Evolutionary conservation across 2,888 invertebrate genomes (phyloP), one percentile per base, ranked within the genome.

Genomic region (Actias luna): DNA sequence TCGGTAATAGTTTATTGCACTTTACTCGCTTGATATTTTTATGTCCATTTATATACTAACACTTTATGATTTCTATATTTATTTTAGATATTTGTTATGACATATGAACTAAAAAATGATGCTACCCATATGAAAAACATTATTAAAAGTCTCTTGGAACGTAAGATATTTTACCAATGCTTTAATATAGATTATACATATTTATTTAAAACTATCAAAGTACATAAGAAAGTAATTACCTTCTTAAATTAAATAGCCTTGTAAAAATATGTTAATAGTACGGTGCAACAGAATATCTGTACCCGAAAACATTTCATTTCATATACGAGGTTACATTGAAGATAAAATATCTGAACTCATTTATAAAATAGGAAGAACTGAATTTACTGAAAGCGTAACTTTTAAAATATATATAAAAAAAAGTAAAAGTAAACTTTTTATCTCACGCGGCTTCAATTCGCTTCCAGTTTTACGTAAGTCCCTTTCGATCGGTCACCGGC

Each of bases 401-500:
- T 75, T n/a, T n/a, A n/a, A n/a, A n/a, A n/a, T n/a, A n/a, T n/a
- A n/a, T n/a, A 68, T 85, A 86, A 86, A 87, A 89, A 87, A 86
- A 88, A 89, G 88, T 86, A 86, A 88, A 88, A 89, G 88, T 84
- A 64, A 68, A 63, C 69, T 78, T 78, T 79, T 80, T 79, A 76
- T 77, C 75, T 74, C 65, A 64, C 64, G 61, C 73, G 71, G 78
- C 78, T 76, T 76, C 55, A 55, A 81, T 80, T 75, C 75, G 80
- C 86, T 74, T 79, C 84, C 68, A 80, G 80, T 78, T 83, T 84
- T 85, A 85, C 85, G 84, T 85, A 85, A 85, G 75, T 63, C 72
- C 75, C 73, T 77, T 75, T 78, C 75, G 66, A 74, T 71, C 64
- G 61, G 59, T 27, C 42, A 27, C 36, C 52, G 50, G 55, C 52